Evolutionary conservation across 1,140 invertebrate genomes (phyloP), one percentile per base, ranked within the genome.

Genomic region (Halesus radiatus): DNA sequence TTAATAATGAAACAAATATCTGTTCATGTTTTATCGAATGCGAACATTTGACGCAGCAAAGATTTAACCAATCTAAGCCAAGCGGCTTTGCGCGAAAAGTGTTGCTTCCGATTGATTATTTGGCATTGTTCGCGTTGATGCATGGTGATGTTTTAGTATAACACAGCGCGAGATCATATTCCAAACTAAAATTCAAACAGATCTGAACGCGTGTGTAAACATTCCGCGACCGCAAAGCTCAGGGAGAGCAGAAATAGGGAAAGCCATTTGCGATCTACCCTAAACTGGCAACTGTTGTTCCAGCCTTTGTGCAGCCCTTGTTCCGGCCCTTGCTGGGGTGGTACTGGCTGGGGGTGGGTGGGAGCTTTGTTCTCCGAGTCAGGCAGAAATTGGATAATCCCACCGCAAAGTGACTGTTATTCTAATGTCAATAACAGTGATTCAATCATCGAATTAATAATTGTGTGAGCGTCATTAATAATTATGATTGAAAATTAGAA

Each of bases 361-460:
- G 23, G 62, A 37, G 29, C 62, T 29, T 22, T 23, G 3, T 29
- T 16, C 23, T 23, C 23, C 20, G 10, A 23, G 23, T 66, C 32
- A 37, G 62, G 8, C 62, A 66, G 62, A 66, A 26, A 66, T 66
- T 32, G 62, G 62, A 32, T 66, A 29, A 66, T 26, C 26, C 62
- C 29, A 32, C 62, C 62, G 45, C 45, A 72, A 72, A 53, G 50
- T 52, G 37, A 52, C 68, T 72, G 16, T 52, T 66, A 66, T 66
- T 45, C 3, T 53, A 52, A 50, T 53, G 50, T 72, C 68, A 72
- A 72, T 72, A 72, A 52, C 45, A 23, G 4, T 23, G 68, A 72
- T 72, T 52, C 50, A 66, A 66, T 66, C 62, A 66, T 18, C n/a
- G 22, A 23, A 72, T 72, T 53, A 1, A 53, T 72, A 23, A 60